These are phyloP conservation scores for Drosophila bifasciata DNA, from an alignment of 1,140 invertebrate species.

Conservation along the genomic window DNA sequence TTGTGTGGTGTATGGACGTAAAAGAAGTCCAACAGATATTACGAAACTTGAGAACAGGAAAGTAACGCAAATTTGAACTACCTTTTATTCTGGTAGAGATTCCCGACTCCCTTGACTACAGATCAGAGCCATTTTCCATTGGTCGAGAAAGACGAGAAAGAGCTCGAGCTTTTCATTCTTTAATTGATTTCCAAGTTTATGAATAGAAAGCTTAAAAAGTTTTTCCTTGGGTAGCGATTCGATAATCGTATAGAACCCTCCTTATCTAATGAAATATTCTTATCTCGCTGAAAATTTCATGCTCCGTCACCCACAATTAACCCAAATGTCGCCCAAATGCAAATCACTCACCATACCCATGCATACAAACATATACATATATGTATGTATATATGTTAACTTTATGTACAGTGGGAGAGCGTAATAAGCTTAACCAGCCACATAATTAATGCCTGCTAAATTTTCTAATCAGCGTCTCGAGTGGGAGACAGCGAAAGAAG, in stretches of 20 bases:
- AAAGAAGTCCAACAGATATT: too few species aligned
- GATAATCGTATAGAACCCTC: constrained; percentile 29
- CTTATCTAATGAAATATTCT: constrained; percentile 24
- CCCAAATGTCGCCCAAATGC: constrained; percentile 53
- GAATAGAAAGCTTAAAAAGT: constrained; percentile 30
- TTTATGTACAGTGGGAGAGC: constrained; percentile 18
- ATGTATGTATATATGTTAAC: constrained; percentile 1
- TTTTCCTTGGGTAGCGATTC: constrained; percentile 25
- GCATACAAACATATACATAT: constrained; percentile 6
- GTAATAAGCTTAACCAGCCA: constrained; percentile 30
- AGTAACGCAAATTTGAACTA: too few species aligned
- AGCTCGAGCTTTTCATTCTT: constrained; percentile 3
- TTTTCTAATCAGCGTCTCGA: constrained; percentile 26
- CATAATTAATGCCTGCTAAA: constrained; percentile 48
- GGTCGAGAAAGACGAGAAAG: too few species aligned
- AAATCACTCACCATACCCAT: constrained; percentile 33
- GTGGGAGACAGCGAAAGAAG: neutral
- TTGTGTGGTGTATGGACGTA: too few species aligned
- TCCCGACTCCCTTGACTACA: too few species aligned
- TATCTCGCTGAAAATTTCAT: constrained; percentile 37
- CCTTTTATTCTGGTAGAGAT: too few species aligned
- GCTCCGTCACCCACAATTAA: constrained; percentile 63
- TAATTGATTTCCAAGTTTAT: constrained; percentile 2
- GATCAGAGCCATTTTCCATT: neutral
- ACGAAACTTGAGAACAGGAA: too few species aligned